Evolutionary conservation across 2,797 vertebrate genomes (phyloP).

Genomic region (Limnodromus scolopaceus): DNA sequence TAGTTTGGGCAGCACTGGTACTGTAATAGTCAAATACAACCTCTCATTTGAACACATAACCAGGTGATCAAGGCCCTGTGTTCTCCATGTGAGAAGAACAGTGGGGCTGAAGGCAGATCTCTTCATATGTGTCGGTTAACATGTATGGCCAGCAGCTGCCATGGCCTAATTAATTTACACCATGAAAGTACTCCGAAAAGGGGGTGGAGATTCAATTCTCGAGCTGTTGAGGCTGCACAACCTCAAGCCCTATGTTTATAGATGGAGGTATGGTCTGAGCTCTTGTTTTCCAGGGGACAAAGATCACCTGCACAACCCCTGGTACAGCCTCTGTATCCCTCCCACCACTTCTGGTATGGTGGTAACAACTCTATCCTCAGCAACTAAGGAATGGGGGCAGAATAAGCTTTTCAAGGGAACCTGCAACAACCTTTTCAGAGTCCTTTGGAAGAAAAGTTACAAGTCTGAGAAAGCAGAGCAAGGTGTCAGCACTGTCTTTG

Average conservation of each 20-base stretch:
- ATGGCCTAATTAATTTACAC: background rate
- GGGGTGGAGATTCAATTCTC: background rate
- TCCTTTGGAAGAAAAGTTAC: background rate
- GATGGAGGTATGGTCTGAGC: background rate
- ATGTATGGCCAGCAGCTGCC: background rate
- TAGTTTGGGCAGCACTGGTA: background rate
- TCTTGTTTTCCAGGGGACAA: background rate
- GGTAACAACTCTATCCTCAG: background rate
- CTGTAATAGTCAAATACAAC: background rate
- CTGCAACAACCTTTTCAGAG: background rate
- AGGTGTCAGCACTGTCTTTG: background rate
- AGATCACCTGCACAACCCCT: background rate
- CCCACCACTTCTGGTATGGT: background rate
- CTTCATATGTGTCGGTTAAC: background rate
- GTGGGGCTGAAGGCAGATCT: background rate
- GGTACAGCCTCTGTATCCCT: background rate
- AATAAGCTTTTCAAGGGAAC: background rate
- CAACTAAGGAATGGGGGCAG: background rate
- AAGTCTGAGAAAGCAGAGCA: background rate
- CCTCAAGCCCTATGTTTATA: background rate
- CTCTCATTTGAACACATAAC: background rate
- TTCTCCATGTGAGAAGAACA: background rate
- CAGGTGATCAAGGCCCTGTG: background rate
- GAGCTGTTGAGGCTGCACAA: background rate
- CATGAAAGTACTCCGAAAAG: background rate